These are phyloP conservation scores for Xenopus laevis DNA, from an alignment of 2,113 vertebrate species.

Conservation along the genomic window DNA sequence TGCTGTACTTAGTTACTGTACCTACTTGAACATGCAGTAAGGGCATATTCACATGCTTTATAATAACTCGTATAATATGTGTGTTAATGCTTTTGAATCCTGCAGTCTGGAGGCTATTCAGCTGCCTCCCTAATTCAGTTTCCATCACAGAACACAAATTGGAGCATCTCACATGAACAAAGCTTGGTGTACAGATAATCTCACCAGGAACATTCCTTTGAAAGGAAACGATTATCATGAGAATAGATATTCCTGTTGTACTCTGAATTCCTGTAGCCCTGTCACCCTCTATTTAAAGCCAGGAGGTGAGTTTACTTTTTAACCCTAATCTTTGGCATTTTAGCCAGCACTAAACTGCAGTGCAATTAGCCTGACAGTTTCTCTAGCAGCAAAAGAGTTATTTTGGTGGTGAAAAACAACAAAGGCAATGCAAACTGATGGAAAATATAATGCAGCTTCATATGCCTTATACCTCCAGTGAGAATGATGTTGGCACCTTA, in stretches of 20 bases:
- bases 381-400: slow-evolving; percentile 3
- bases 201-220: slow-evolving; percentile 20
- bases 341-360: not conserved
- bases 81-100: no score
- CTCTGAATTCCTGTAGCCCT: slow-evolving; percentile 15
- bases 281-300: slow-evolving; percentile 31
- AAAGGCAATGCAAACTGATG: not conserved
- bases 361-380: not conserved
- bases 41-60: no score
- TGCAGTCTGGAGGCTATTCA: no score
- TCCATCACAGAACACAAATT: slow-evolving; percentile 34
- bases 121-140: slow-evolving; percentile 10
- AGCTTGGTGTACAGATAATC: slow-evolving; percentile 29
- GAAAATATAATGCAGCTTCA: slow-evolving; percentile 25
- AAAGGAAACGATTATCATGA: slow-evolving; percentile 37
- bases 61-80: no score
- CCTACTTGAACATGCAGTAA: no score
- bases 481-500: slow-evolving; percentile 26
- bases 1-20: no score
- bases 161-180: slow-evolving; percentile 32
- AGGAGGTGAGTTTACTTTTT: slow-evolving; percentile 17
- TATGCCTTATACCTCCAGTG: slow-evolving; percentile 27
- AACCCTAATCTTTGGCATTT: slow-evolving; percentile 11
- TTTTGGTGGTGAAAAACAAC: not conserved
- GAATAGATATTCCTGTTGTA: slow-evolving; percentile 30